Evolutionary conservation across 2,888 invertebrate genomes (phyloP).

Genomic region (Alcis repandata): DNA sequence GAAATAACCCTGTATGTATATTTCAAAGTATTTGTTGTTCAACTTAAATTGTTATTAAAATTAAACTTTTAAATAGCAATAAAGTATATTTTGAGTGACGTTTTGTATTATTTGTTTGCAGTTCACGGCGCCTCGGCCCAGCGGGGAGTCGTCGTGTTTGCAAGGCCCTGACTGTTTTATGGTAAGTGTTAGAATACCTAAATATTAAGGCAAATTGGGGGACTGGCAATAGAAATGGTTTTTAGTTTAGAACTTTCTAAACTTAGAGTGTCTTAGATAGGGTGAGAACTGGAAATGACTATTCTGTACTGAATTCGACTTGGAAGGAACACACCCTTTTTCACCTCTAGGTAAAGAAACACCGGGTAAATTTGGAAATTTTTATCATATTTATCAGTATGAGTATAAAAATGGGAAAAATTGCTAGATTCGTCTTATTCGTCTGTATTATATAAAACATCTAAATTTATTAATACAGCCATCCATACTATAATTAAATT

Average conservation of each 20-base stretch:
- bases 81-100: slow-evolving; percentile 60
- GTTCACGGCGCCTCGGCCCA: slow-evolving; percentile 88
- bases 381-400: too few relatives aligned
- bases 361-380: too few relatives aligned
- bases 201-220: neutral
- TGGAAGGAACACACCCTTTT: too few relatives aligned
- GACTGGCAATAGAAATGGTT: slow-evolving; percentile 16
- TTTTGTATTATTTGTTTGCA: slow-evolving; percentile 83
- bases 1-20: too few relatives aligned
- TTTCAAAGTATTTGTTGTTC: slow-evolving; percentile 26
- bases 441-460: neutral
- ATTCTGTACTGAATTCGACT: too few relatives aligned
- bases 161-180: slow-evolving; percentile 91
- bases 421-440: neutral
- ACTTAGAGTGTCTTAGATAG: neutral
- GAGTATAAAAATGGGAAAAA: too few relatives aligned
- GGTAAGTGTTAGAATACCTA: slow-evolving; percentile 81
- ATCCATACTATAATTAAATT: too few relatives aligned
- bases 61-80: slow-evolving; percentile 43
- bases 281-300: neutral
- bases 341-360: too few relatives aligned
- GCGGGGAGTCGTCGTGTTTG: slow-evolving; percentile 89
- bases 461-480: too few relatives aligned
- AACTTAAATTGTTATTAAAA: slow-evolving; percentile 37
- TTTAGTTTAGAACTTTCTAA: neutral